Evolutionary conservation across 2,113 vertebrate genomes (phyloP).

Genomic region (Tragelaphus buxtoni): DNA sequence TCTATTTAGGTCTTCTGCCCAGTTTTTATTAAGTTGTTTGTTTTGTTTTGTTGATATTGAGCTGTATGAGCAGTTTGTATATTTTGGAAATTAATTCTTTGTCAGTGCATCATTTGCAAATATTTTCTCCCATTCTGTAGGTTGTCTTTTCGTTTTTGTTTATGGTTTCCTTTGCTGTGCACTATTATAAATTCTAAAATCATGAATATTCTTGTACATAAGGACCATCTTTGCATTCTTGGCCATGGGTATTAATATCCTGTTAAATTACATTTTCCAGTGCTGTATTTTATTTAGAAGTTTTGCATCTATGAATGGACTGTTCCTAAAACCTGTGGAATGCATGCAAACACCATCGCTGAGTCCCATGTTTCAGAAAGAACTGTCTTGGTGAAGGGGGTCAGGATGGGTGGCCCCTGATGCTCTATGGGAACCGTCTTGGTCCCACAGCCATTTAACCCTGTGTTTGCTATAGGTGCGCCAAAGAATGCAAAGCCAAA

Average conservation of each 20-base stretch:
- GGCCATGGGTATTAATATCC: neutral
- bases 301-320: neutral
- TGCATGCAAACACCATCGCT: neutral
- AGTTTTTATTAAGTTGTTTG: neutral
- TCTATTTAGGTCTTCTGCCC: neutral
- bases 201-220: neutral
- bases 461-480: slow-evolving; percentile 53
- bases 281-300: slow-evolving; percentile 20
- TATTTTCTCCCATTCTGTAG: neutral
- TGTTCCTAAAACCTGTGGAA: slow-evolving; percentile 3
- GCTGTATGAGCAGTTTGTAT: neutral
- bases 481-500: slow-evolving; percentile 49
- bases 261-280: neutral
- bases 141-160: neutral
- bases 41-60: neutral
- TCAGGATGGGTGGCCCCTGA: neutral
- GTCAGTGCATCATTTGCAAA: neutral
- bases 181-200: neutral
- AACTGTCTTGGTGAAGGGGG: neutral
- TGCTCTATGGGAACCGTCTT: neutral
- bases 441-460: slow-evolving; percentile 35
- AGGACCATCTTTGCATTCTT: slow-evolving; percentile 62
- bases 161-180: neutral
- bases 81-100: neutral
- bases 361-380: neutral